A percentile compares a stretch with the other conserved stretches of the same genome.
Conservation (phyloP, 2,888 invertebrate species). For the Euclidia mi region DNA sequence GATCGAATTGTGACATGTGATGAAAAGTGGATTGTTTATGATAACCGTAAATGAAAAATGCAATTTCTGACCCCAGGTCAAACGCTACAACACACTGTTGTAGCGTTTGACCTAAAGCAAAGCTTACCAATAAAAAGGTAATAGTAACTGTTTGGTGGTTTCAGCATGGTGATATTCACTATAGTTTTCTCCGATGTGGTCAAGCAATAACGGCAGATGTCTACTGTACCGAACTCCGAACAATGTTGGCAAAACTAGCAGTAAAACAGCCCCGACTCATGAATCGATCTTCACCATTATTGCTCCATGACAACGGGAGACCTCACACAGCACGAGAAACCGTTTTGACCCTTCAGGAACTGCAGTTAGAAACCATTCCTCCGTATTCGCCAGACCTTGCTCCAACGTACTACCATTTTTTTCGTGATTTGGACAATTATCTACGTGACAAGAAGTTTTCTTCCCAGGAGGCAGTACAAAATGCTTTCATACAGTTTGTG, state of each 20-base stretch:
- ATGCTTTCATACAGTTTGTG: slow-evolving; percentile 27
- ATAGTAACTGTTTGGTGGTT: not conserved
- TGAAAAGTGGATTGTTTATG: slow-evolving; percentile 24
- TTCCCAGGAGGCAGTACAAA: slow-evolving; percentile 25
- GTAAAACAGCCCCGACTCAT: too few relatives aligned
- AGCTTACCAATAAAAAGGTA: slow-evolving; percentile 7
- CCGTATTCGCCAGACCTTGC: slow-evolving; percentile 12
- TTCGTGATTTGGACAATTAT: slow-evolving; percentile 11
- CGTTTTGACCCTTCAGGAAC: not conserved
- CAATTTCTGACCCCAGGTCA: slow-evolving; percentile 10
- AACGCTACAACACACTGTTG: not conserved
- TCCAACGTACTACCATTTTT: slow-evolving; percentile 12
- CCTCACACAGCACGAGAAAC: not conserved
- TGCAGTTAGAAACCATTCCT: slow-evolving; percentile 3
- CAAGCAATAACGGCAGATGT: too few relatives aligned
- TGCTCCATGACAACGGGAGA: not conserved
- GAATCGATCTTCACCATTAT: not conserved
- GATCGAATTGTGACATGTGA: slow-evolving; percentile 18
- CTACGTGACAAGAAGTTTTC: slow-evolving; percentile 10
- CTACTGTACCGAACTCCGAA: too few relatives aligned
- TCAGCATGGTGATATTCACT: too few relatives aligned
- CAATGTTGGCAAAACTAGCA: too few relatives aligned
- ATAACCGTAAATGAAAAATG: slow-evolving; percentile 24
- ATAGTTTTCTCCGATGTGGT: too few relatives aligned
- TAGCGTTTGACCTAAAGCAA: slow-evolving; percentile 5